phyloP scores from a whole-genome alignment of 2,797 vertebrate genomes.

The Crax fasciolata region DNA sequence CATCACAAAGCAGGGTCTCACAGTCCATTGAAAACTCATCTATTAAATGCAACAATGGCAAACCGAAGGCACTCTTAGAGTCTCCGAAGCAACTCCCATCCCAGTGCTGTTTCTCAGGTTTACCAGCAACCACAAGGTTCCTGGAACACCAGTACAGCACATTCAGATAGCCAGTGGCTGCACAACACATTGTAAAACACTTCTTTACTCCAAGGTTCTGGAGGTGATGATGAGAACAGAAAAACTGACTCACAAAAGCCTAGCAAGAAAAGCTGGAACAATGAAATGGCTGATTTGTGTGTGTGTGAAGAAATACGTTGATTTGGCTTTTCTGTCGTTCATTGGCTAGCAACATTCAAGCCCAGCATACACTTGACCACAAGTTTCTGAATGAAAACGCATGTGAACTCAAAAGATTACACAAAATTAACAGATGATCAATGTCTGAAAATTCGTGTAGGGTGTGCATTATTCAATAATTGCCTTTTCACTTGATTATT shows the following conservation, averaged over 20 bases:
- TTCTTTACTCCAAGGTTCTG: neutral
- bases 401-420: neutral
- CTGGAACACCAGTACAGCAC: neutral
- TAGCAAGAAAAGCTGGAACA: neutral
- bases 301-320: neutral
- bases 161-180: neutral
- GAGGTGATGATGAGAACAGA: neutral
- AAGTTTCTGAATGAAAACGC: constrained; percentile 50
- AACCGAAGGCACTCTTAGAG: neutral
- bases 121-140: constrained; percentile 10
- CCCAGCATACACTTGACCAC: rapidly evolving
- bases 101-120: neutral
- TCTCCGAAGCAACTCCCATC: neutral
- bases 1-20: neutral
- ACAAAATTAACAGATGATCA: constrained; percentile 33
- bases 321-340: neutral
- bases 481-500: constrained; percentile 53
- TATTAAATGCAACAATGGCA: neutral
- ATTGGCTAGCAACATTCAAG: neutral
- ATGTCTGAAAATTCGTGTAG: constrained; percentile 31
- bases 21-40: neutral
- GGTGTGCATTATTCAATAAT: constrained; percentile 57
- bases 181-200: neutral
- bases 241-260: neutral
- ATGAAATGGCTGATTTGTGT: neutral